phyloP scores from a whole-genome alignment of 2,113 vertebrate genomes.

The Oncorhynchus nerka region DNA sequence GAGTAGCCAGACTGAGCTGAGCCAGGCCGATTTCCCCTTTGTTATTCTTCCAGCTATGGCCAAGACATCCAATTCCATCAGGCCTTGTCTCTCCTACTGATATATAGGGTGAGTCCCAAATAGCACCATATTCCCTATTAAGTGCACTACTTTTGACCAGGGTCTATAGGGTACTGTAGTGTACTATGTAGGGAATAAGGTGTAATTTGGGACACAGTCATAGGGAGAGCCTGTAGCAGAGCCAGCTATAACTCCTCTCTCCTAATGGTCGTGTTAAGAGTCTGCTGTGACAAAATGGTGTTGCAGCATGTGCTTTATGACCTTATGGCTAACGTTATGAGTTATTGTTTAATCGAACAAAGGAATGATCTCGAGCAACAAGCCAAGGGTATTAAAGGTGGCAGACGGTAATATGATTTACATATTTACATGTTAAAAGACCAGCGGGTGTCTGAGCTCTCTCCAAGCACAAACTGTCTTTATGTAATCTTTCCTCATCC shows the following conservation, averaged over 20 bases:
- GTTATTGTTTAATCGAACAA: neutral
- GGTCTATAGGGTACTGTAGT: too few relatives aligned
- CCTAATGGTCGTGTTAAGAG: slow-evolving; percentile 62
- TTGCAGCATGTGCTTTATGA: slow-evolving; percentile 49
- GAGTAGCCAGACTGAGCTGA: slow-evolving; percentile 3
- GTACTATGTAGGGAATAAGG: too few relatives aligned
- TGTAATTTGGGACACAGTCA: slow-evolving; percentile 48
- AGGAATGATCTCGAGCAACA: neutral
- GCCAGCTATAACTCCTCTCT: slow-evolving; percentile 67
- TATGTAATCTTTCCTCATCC: too few relatives aligned
- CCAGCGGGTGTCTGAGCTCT: neutral
- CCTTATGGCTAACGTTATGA: slow-evolving; percentile 9
- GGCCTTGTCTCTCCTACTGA: slow-evolving; percentile 41
- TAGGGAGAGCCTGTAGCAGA: slow-evolving; percentile 51
- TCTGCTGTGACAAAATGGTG: slow-evolving; percentile 26
- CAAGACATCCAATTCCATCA: slow-evolving; percentile 70
- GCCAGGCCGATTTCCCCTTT: slow-evolving; percentile 69
- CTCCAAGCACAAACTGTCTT: neutral
- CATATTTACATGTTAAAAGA: neutral
- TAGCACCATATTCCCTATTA: too few relatives aligned
- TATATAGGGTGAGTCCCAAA: too few relatives aligned
- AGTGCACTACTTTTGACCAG: too few relatives aligned
- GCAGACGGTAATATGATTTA: neutral
- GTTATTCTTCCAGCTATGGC: slow-evolving; percentile 62
- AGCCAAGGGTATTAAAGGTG: neutral